A percentile compares a stretch with the other conserved stretches of the same genome.
Evolutionary conservation across 2,113 vertebrate genomes (phyloP).

Genomic region (Lasiurus borealis): DNA sequence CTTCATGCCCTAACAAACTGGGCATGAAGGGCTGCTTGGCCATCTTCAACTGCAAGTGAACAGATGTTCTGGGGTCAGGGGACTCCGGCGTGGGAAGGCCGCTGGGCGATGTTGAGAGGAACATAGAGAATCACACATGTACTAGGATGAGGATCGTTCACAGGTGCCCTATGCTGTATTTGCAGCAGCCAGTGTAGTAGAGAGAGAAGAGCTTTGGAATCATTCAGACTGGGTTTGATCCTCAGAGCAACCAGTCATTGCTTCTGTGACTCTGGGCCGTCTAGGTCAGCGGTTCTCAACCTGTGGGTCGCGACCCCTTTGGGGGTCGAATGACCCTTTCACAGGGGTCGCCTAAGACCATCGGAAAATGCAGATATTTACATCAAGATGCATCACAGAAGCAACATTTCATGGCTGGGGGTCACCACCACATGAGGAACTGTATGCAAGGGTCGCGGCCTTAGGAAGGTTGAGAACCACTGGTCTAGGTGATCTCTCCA

Average conservation of each 20-base stretch:
- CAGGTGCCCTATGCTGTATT: neutral
- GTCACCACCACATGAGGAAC: too few relatives aligned
- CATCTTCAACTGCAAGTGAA: neutral
- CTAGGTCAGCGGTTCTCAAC: too few relatives aligned
- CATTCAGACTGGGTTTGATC: neutral
- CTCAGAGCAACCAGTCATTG: neutral
- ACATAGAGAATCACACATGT: neutral
- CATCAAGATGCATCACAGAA: too few relatives aligned
- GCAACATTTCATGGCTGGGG: too few relatives aligned
- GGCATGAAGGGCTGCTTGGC: neutral
- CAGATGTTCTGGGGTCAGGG: neutral
- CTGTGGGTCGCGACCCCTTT: too few relatives aligned
- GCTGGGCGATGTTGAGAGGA: neutral
- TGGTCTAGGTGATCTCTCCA: neutral
- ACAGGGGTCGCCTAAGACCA: too few relatives aligned
- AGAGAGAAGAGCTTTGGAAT: neutral
- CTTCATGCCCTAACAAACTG: neutral
- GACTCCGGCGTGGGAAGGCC: neutral
- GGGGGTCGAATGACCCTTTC: too few relatives aligned
- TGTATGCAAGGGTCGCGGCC: too few relatives aligned
- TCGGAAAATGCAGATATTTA: too few relatives aligned
- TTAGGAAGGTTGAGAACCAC: too few relatives aligned
- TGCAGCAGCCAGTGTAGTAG: neutral
- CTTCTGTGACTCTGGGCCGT: neutral
- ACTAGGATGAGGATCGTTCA: neutral